These are phyloP conservation scores for Ptilodon capucinus DNA, from an alignment of 2,888 invertebrate species.

Conservation along the genomic window DNA sequence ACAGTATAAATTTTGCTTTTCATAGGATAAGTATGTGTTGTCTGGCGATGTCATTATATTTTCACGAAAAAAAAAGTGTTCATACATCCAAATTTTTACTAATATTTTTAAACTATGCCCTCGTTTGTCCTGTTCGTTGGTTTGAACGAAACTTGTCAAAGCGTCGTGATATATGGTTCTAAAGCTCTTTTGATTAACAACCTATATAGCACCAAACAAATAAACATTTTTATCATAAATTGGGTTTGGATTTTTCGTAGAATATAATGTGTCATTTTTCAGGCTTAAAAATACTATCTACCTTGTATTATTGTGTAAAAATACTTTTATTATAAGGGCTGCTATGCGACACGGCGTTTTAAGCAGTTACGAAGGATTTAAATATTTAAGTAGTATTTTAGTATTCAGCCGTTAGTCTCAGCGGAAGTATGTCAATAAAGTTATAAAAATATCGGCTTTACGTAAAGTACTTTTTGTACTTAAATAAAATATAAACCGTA, in stretches of 20 bases:
- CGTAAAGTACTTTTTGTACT: no score
- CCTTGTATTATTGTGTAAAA: no score
- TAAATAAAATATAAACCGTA: no score
- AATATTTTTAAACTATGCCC: slow-evolving; percentile 22
- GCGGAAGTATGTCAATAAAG: no score
- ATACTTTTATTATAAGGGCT: no score
- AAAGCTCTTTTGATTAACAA: slow-evolving; percentile 34
- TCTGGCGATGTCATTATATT: no score
- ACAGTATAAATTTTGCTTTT: slow-evolving; percentile 2
- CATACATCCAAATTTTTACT: slow-evolving; percentile 24
- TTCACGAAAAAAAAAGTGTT: not conserved
- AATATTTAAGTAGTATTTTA: no score
- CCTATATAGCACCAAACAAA: slow-evolving; percentile 13
- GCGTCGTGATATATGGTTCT: slow-evolving; percentile 34
- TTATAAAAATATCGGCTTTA: no score
- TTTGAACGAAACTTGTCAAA: slow-evolving; percentile 30
- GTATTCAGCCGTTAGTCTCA: no score
- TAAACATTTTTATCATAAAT: slow-evolving; percentile 23
- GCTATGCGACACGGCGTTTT: no score
- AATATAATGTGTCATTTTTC: not conserved
- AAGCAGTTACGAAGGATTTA: no score
- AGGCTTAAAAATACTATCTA: not conserved
- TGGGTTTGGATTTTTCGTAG: slow-evolving; percentile 8
- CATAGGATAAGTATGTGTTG: no score
- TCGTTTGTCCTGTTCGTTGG: slow-evolving; percentile 25